These are phyloP conservation scores for Psammodynastes pulverulentus DNA, from an alignment of 2,113 vertebrate species.

Conservation along the genomic window DNA sequence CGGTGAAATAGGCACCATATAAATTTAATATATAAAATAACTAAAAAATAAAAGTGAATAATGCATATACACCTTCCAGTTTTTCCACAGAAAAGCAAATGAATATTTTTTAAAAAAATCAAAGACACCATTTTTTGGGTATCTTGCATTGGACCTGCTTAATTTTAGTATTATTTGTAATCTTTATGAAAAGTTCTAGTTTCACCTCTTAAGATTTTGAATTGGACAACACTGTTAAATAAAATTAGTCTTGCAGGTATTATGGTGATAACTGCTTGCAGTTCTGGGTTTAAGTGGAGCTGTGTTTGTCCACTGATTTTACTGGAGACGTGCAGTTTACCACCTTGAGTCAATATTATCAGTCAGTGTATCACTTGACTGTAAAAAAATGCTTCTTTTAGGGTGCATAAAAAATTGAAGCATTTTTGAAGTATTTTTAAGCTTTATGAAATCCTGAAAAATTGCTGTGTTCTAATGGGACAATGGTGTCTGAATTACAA, in stretches of 20 bases:
- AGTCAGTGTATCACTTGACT: not conserved
- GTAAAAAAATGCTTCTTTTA: not conserved
- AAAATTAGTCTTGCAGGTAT: not conserved
- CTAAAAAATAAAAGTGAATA: not conserved
- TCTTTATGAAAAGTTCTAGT: not conserved
- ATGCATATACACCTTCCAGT: not conserved
- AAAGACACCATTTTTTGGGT: not conserved
- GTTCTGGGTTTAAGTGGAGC: conserved; percentile 7
- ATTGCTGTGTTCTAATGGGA: not conserved
- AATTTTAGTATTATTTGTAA: not conserved
- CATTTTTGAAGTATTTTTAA: not conserved
- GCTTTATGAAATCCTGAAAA: not conserved
- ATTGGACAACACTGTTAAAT: not conserved
- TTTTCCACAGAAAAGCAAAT: not conserved
- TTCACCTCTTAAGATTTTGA: conserved; percentile 4
- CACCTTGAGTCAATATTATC: not conserved
- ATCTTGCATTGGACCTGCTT: not conserved
- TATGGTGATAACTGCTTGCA: not conserved
- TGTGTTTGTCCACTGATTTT: not conserved
- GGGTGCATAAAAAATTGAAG: fast-evolving
- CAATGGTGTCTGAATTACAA: not conserved
- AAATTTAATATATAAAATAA: not conserved
- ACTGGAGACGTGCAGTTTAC: not conserved
- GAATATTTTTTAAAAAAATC: not conserved
- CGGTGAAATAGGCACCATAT: not conserved